These are phyloP conservation scores for Netelia inedita DNA, from an alignment of 2,888 invertebrate species.

Conservation along the genomic window DNA sequence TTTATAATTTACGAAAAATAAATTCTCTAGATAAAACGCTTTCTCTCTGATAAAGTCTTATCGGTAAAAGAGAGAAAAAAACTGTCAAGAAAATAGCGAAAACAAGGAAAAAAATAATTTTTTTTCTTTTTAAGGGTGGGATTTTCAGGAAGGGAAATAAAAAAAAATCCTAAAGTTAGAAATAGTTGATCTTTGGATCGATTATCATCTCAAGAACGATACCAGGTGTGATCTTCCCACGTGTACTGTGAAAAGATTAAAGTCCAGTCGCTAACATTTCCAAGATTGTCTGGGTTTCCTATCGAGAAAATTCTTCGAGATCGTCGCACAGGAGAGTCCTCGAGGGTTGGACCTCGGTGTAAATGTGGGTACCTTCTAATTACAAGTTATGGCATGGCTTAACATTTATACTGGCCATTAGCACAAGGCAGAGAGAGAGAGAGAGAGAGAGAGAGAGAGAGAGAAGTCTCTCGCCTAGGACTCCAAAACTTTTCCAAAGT, in stretches of 20 bases:
- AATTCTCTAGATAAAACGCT: no score
- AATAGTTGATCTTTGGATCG: no score
- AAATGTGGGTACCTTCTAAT: constrained; percentile 70
- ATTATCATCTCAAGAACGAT: no score
- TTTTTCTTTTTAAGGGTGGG: no score
- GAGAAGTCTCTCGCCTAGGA: constrained; percentile 16
- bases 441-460: no score
- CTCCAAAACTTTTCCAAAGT: not conserved
- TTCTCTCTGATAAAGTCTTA: no score
- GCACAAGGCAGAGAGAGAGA: constrained; percentile 4
- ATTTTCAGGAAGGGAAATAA: no score
- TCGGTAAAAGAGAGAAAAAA: no score
- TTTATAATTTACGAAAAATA: no score
- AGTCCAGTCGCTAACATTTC: not conserved
- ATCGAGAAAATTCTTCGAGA: constrained; percentile 16
- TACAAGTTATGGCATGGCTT: constrained; percentile 74
- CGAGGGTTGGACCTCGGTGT: not conserved
- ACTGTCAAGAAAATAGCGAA: no score
- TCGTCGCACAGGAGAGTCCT: not conserved
- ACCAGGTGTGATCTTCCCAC: not conserved
- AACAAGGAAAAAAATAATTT: no score
- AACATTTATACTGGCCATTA: constrained; percentile 67
- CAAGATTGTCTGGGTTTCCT: not conserved
- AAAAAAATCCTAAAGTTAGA: no score
- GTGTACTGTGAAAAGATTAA: not conserved